Evolutionary conservation across 2,797 vertebrate species (phyloP).

Genomic region (Rousettus madagascariensis): DNA sequence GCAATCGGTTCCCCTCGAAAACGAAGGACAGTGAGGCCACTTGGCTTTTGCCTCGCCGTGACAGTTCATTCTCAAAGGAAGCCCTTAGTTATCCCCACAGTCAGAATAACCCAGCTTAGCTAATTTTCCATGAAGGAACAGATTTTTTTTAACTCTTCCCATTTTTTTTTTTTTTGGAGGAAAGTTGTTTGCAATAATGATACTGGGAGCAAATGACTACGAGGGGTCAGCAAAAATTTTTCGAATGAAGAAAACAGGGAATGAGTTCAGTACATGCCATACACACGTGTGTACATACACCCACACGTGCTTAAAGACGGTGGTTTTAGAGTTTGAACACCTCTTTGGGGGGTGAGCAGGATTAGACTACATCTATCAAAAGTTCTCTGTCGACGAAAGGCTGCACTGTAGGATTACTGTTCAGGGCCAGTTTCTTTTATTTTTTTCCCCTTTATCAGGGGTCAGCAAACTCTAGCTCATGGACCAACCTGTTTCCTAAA

Average conservation of each 20-base stretch:
- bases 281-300: background rate
- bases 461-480: background rate
- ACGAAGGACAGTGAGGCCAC: background rate
- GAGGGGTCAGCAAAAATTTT: background rate
- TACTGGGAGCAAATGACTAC: background rate
- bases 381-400: background rate
- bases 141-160: background rate
- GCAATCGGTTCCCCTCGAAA: background rate
- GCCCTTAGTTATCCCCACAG: background rate
- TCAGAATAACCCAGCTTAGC: background rate
- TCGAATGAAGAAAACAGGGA: background rate
- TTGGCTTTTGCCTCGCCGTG: fast-evolving
- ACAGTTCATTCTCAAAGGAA: background rate
- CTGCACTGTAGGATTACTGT: background rate
- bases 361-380: background rate
- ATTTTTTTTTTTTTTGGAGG: background rate
- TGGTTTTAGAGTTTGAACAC: background rate
- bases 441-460: background rate
- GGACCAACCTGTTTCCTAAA: background rate
- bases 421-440: background rate
- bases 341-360: background rate
- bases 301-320: background rate
- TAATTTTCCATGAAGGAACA: background rate
- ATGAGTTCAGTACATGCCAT: background rate
- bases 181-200: background rate